Evolutionary conservation across 2,888 invertebrate species (phyloP).

Genomic region (Myopa tessellatipennis): DNA sequence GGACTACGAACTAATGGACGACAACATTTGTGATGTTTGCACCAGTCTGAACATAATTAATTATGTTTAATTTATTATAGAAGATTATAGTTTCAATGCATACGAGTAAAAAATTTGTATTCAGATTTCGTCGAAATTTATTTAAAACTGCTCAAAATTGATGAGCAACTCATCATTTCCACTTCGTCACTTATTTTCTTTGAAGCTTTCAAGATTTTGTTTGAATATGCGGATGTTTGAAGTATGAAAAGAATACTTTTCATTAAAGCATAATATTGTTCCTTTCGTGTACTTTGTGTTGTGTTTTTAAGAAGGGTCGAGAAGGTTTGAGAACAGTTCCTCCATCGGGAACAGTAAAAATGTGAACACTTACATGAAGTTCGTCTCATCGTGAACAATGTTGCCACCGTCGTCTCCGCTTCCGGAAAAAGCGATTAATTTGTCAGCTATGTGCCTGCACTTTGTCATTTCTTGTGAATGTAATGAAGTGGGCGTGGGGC

Average conservation of each 20-base stretch:
- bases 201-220: too few relatives aligned
- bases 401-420: not conserved
- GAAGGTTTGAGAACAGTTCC: too few relatives aligned
- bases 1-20: not conserved
- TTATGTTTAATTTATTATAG: not conserved
- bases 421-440: slow-evolving; percentile 22
- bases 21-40: not conserved
- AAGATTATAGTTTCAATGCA: slow-evolving; percentile 10
- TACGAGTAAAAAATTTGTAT: slow-evolving; percentile 10
- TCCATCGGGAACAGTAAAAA: too few relatives aligned
- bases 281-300: too few relatives aligned
- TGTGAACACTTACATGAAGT: too few relatives aligned
- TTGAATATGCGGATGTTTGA: too few relatives aligned
- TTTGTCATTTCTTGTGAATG: slow-evolving; percentile 9
- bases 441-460: slow-evolving; percentile 9
- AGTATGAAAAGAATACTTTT: too few relatives aligned
- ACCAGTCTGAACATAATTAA: not conserved
- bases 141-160: too few relatives aligned
- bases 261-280: too few relatives aligned
- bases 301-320: too few relatives aligned
- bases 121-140: not conserved
- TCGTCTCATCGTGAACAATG: not conserved
- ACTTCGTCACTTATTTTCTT: too few relatives aligned
- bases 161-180: too few relatives aligned
- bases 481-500: not conserved